These are phyloP conservation scores for Enteromius afrohamiltoni DNA, from an alignment of 2,797 vertebrate genomes.

Conservation along the genomic window DNA sequence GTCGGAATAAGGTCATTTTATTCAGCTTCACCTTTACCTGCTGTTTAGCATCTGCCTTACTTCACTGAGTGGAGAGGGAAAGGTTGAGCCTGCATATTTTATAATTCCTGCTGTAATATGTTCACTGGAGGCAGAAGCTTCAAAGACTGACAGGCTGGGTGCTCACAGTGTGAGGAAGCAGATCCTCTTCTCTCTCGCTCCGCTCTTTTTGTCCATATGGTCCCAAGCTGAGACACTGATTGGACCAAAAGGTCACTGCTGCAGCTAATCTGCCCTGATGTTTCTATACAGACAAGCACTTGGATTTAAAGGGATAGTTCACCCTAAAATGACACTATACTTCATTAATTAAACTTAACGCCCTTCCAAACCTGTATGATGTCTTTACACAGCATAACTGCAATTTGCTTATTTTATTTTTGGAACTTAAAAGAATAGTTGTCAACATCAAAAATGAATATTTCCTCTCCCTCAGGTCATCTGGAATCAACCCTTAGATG, in stretches of 20 bases:
- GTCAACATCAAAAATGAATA: background rate
- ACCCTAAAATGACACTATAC: background rate
- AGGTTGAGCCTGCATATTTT: conserved; percentile 62
- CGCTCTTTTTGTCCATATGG: conserved; percentile 47
- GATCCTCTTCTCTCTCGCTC: conserved; percentile 39
- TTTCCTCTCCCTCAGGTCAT: background rate
- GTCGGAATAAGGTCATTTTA: background rate
- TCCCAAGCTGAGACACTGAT: conserved; percentile 52
- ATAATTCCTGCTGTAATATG: conserved; percentile 48
- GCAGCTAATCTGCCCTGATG: conserved; percentile 42
- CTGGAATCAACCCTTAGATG: background rate
- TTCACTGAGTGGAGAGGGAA: conserved; percentile 62
- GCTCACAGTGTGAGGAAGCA: conserved; percentile 34
- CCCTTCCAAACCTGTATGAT: background rate
- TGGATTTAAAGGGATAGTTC: conserved; percentile 23
- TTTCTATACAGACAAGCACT: conserved; percentile 27
- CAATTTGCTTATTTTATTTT: background rate
- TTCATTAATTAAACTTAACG: background rate
- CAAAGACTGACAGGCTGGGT: conserved; percentile 36
- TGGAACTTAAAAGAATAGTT: background rate
- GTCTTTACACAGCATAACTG: background rate
- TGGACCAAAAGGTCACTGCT: conserved; percentile 58
- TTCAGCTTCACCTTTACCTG: conserved; percentile 58
- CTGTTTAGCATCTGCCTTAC: conserved; percentile 64
- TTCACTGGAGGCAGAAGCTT: conserved; percentile 48